Conservation (phyloP, 2,113 vertebrate species). For the Chiloscyllium plagiosum region DNA sequence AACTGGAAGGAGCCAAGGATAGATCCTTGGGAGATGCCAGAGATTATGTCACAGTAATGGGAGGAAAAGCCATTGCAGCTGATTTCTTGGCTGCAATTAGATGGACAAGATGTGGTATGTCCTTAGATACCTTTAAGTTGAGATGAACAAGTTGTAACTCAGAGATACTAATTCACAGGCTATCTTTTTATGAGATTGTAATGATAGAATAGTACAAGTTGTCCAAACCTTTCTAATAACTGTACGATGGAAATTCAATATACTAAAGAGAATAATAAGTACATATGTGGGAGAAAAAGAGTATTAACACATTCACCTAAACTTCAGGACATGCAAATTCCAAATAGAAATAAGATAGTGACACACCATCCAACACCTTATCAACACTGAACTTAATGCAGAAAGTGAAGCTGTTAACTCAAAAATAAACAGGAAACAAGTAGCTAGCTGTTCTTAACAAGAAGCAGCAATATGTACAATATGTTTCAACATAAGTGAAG, state of each 20-base stretch:
- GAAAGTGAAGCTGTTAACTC: neutral
- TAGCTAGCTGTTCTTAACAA: neutral
- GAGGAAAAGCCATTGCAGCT: no score
- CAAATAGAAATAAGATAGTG: neutral
- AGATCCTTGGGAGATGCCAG: no score
- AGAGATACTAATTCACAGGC: neutral
- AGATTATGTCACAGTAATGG: no score
- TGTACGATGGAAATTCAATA: neutral
- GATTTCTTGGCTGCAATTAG: no score
- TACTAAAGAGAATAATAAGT: neutral
- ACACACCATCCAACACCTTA: neutral
- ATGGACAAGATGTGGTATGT: conserved; percentile 12
- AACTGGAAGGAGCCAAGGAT: no score
- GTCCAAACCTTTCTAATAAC: neutral
- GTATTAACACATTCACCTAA: neutral
- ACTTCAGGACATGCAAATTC: neutral
- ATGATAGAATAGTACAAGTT: neutral
- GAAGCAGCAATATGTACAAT: neutral
- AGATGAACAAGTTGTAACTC: neutral
- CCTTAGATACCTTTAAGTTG: neutral
- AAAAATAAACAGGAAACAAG: neutral
- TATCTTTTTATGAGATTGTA: neutral
- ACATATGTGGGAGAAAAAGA: neutral
- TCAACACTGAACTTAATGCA: neutral
- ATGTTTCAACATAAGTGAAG: neutral